These are phyloP conservation scores for Hydrophis major DNA, from an alignment of 2,797 vertebrate species.

Conservation along the genomic window DNA sequence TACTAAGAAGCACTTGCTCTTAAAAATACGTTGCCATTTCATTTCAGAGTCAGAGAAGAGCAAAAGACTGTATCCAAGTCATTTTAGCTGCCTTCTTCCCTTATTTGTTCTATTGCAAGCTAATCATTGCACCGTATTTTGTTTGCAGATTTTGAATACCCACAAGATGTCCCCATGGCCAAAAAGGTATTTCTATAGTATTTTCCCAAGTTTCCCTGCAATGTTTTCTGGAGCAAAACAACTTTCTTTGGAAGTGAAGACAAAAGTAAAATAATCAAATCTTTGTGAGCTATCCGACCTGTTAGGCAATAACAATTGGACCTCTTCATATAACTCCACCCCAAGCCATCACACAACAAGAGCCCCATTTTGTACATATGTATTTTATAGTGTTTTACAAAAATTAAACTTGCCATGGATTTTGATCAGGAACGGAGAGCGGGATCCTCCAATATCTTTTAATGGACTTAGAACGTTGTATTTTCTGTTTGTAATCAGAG, in stretches of 20 bases:
- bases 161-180: not conserved
- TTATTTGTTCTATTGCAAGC: not conserved
- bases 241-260: not conserved
- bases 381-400: not conserved
- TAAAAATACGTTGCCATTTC: not conserved
- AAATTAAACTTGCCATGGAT: conserved; percentile 74
- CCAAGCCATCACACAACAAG: not conserved
- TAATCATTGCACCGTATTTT: not conserved
- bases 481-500: conserved; percentile 75
- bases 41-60: not conserved
- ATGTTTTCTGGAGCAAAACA: not conserved
- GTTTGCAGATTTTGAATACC: not conserved
- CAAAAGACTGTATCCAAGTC: not conserved
- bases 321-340: not conserved
- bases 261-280: not conserved
- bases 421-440: conserved; percentile 75
- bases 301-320: not conserved
- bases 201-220: not conserved
- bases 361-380: not conserved
- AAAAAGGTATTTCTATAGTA: not conserved
- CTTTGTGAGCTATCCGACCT: not conserved
- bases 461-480: conserved; percentile 67
- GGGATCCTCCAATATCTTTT: conserved; percentile 75
- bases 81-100: not conserved
- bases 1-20: not conserved